phyloP scores from a whole-genome alignment of 2,888 invertebrate genomes.

The Ectemnius cavifrons region DNA sequence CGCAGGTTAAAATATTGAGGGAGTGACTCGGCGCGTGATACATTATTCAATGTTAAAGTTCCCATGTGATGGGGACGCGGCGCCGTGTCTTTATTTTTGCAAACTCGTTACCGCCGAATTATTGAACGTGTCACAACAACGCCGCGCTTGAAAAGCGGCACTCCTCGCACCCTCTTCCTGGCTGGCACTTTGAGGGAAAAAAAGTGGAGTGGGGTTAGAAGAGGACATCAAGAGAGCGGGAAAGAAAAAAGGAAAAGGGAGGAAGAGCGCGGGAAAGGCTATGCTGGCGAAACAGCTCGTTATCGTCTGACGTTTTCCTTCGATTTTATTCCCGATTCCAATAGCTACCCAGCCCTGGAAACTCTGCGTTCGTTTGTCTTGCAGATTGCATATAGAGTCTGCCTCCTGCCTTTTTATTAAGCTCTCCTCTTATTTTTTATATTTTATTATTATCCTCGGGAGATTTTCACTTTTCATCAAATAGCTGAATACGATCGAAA shows the following conservation, averaged over 20 bases:
- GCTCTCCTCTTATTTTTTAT: too few species aligned
- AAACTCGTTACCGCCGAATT: constrained; percentile 55
- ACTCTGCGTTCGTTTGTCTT: neutral
- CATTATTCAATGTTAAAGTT: constrained; percentile 44
- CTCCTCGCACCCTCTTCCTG: too few species aligned
- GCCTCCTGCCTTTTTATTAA: too few species aligned
- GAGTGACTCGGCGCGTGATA: constrained; percentile 11
- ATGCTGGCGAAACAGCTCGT: constrained; percentile 20
- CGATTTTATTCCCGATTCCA: constrained; percentile 22
- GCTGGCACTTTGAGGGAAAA: neutral
- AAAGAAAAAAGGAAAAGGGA: constrained; percentile 7
- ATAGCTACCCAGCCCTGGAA: neutral
- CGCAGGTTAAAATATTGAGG: too few species aligned
- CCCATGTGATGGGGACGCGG: constrained; percentile 8
- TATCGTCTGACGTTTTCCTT: constrained; percentile 29
- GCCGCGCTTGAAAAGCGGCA: constrained; percentile 32
- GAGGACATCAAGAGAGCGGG: neutral
- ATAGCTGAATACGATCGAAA: too few species aligned
- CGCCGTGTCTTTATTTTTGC: constrained; percentile 43
- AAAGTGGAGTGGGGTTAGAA: neutral
- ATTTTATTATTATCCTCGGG: too few species aligned
- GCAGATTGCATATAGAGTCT: neutral
- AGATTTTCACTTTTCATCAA: too few species aligned
- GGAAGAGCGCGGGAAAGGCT: neutral
- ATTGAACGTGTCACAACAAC: constrained; percentile 34